phyloP scores from a whole-genome alignment of 2,797 vertebrate genomes.

The Fringilla coelebs region DNA sequence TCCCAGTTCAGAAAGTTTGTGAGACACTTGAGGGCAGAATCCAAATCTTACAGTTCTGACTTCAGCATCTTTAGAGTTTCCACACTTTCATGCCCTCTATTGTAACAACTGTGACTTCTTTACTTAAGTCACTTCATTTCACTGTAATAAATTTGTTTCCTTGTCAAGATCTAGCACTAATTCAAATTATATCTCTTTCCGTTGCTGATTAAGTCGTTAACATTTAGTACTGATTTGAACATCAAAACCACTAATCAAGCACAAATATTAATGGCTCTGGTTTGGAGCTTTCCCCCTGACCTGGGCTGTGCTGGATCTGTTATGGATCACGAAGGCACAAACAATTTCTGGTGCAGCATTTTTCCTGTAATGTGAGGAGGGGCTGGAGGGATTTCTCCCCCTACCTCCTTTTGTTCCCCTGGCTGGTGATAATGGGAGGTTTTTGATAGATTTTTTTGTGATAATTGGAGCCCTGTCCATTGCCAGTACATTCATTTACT shows the following conservation, averaged over 20 bases:
- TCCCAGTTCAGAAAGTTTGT: neutral
- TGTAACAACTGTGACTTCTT: neutral
- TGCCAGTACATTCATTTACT: neutral
- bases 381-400: neutral
- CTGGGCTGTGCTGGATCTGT: neutral
- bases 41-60: neutral
- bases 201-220: constrained; percentile 60
- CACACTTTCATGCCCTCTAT: neutral
- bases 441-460: neutral
- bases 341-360: neutral
- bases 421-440: neutral
- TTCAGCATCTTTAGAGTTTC: neutral
- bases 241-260: constrained; percentile 49
- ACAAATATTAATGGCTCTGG: constrained; percentile 26
- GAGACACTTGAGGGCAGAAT: neutral
- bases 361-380: neutral
- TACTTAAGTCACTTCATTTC: constrained; percentile 8
- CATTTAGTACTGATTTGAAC: constrained; percentile 60
- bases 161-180: constrained; percentile 24
- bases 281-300: neutral
- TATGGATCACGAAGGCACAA: rapidly evolving
- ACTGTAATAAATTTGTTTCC: neutral
- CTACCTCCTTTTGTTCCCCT: neutral
- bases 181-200: constrained; percentile 55
- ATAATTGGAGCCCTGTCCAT: neutral